phyloP scores from a whole-genome alignment of 2,888 invertebrate species.

The Pandemis cinnamomeana region DNA sequence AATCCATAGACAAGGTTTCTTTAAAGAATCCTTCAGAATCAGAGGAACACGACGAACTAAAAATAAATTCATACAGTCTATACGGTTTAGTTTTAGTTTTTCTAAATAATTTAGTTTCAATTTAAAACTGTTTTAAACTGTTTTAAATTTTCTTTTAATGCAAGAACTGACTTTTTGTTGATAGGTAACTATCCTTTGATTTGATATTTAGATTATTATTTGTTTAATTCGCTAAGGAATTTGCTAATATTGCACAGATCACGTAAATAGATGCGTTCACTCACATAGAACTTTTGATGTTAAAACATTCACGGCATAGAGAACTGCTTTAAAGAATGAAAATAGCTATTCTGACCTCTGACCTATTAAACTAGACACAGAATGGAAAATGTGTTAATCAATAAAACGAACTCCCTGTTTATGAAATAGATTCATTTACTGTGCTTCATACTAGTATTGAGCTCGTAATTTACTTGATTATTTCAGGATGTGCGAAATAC shows the following conservation, averaged over 20 bases:
- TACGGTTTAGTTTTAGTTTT: not conserved
- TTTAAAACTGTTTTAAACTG: slow-evolving; percentile 6
- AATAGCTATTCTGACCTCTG: slow-evolving; percentile 26
- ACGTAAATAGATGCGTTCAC: slow-evolving; percentile 20
- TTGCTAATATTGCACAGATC: slow-evolving; percentile 24
- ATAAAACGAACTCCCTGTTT: slow-evolving; percentile 15
- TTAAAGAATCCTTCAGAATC: no score
- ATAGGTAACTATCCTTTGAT: slow-evolving; percentile 34
- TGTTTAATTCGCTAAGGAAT: slow-evolving; percentile 26
- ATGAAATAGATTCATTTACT: not conserved
- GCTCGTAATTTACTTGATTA: no score
- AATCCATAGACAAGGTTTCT: no score
- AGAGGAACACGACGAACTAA: not conserved
- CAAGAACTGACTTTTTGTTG: slow-evolving; percentile 40
- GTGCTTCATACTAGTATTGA: slow-evolving; percentile 44
- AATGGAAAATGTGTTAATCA: not conserved
- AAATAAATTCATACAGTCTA: not conserved
- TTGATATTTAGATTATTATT: not conserved
- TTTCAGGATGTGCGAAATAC: not conserved
- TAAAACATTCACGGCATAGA: slow-evolving; percentile 10
- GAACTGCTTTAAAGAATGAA: slow-evolving; percentile 7
- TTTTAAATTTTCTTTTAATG: slow-evolving; percentile 25
- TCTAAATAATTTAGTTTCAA: not conserved
- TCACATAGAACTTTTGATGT: slow-evolving; percentile 26
- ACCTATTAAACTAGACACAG: slow-evolving; percentile 22